Conservation (phyloP, 2,113 vertebrate species). For the Tychaedon coryphoeus region DNA sequence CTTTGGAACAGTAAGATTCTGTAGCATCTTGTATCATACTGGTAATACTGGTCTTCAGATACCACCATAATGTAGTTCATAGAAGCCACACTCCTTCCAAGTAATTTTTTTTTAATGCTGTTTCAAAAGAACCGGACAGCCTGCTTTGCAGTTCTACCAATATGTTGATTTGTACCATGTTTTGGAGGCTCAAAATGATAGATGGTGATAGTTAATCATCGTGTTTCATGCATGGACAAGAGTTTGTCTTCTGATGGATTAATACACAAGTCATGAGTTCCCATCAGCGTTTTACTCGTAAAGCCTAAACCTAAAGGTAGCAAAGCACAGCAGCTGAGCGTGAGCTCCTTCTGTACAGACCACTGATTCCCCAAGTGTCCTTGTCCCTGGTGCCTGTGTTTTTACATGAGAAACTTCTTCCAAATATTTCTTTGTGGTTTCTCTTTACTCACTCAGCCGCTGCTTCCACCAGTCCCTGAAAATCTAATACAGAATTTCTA, state of each 20-base stretch:
- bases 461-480: background rate
- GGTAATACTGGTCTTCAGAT: background rate
- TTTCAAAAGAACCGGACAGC: background rate
- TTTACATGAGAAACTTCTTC: background rate
- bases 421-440: background rate
- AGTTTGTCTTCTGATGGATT: background rate
- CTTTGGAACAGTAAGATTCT: background rate
- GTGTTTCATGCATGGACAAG: background rate
- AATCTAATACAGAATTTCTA: background rate
- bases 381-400: background rate
- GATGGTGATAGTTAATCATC: background rate
- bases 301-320: background rate
- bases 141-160: background rate
- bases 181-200: background rate
- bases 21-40: background rate
- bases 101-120: background rate
- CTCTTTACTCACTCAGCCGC: background rate
- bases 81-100: background rate
- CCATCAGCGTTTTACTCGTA: background rate
- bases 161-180: background rate
- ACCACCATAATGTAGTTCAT: background rate
- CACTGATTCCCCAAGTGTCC: background rate
- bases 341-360: background rate
- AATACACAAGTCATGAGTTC: background rate
- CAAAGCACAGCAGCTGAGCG: rapidly evolving